Conservation (phyloP, 2,113 vertebrate species). For the Gallinago paraguaiae region DNA sequence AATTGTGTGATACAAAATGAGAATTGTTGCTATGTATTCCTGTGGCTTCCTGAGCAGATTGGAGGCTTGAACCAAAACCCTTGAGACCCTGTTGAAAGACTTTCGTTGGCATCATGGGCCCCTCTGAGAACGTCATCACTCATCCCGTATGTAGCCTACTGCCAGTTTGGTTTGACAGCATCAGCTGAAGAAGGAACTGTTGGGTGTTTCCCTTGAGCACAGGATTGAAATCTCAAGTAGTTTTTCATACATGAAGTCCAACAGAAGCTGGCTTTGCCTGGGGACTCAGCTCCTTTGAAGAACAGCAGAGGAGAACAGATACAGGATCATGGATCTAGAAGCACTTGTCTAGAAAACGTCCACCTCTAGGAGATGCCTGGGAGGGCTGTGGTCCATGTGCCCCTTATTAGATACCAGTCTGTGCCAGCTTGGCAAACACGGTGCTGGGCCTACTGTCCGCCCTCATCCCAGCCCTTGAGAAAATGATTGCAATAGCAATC, state of each 20-base stretch:
- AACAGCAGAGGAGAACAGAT: background rate
- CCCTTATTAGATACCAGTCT: background rate
- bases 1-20: background rate
- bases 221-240: background rate
- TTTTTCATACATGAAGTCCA: background rate
- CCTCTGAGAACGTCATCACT: background rate
- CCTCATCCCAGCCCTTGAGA: background rate
- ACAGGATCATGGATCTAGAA: background rate
- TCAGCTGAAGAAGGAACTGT: background rate
- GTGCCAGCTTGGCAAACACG: fast-evolving
- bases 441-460: background rate
- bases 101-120: background rate
- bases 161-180: background rate
- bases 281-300: background rate
- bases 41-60: background rate
- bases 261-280: background rate
- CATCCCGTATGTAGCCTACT: background rate
- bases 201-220: background rate
- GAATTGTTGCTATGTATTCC: background rate
- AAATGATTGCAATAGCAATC: background rate
- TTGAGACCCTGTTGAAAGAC: background rate
- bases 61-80: background rate
- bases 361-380: background rate
- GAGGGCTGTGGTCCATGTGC: background rate
- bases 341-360: background rate